Evolutionary conservation across 1,140 invertebrate genomes (phyloP), one percentile per base, ranked within the genome.

Genomic region (Drosophila kurseongensis): DNA sequence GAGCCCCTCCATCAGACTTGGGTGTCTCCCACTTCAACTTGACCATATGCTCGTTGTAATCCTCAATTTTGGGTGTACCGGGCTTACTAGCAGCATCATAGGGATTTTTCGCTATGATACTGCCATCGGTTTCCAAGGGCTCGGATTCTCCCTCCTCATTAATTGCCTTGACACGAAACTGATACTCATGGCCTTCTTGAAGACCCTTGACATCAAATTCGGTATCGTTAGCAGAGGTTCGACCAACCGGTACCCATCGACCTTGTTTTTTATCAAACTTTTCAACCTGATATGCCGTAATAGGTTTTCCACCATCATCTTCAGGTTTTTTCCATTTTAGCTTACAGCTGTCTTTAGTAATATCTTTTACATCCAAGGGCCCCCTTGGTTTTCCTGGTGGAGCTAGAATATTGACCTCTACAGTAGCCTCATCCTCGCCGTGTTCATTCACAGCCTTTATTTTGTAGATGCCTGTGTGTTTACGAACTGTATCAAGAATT

Each of bases 101-200:
- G 13, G 90, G 78, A 89, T 90, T 85, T 71, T 91, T 92, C 23
- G 91, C 80, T 10, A 85, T 50, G 60, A 88, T 92, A 93, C 95
- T 95, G 93, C 97, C 97, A 93, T 95, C 96, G 12, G 98, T 98
- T 82, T 97, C 96, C 50, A 99, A 91, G 18, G 98, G 98, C 84
- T 99, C 98, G 23, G 98, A 98, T 93, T 98, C 98, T 4, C 99
- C 99, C 93, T 99, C 98, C 54, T 98, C 97, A 90, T 99, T 99
- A 47, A 99, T 95, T n/a, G 99, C 98, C 91, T 97, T 98, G 0
- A 99, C 98, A 75, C 98, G 95, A 94, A 99, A 99, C 92, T 98
- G 96, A 93, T 99, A 99, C 85, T 98, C 97, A 91, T 99, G 97
- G 18, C 97, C 98, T 92, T 98, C 97, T 86, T 96, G 95, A 47